phyloP scores from a whole-genome alignment of 2,888 invertebrate species.

The Lissocephala sabroskyi region DNA sequence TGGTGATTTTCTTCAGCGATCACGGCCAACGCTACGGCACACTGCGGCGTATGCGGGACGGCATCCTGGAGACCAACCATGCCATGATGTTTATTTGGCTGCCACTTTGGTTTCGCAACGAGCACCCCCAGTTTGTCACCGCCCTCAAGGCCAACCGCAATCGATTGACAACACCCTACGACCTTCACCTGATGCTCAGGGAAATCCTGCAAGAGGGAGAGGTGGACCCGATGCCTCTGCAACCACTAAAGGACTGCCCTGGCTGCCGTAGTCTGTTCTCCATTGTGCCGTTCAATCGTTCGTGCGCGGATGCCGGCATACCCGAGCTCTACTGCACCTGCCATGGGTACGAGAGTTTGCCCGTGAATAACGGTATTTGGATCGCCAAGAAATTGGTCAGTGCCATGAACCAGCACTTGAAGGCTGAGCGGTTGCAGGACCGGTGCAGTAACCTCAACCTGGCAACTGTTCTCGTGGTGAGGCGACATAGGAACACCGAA shows the following conservation, averaged over 20 bases:
- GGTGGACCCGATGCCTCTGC: slow-evolving; percentile 25
- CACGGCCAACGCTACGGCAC: slow-evolving; percentile 83
- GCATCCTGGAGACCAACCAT: slow-evolving; percentile 83
- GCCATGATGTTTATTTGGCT: slow-evolving; percentile 81
- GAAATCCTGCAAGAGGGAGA: slow-evolving; percentile 75
- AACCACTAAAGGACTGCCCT: slow-evolving; percentile 75
- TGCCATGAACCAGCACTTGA: slow-evolving; percentile 5
- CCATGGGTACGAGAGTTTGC: slow-evolving; percentile 69
- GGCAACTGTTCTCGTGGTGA: background rate
- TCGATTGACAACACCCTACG: slow-evolving; percentile 81
- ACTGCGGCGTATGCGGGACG: slow-evolving; percentile 77
- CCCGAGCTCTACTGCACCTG: slow-evolving; percentile 40
- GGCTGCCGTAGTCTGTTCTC: slow-evolving; percentile 78
- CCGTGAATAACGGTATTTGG: background rate
- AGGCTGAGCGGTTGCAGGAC: slow-evolving; percentile 1
- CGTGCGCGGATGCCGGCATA: slow-evolving; percentile 36
- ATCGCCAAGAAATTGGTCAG: slow-evolving; percentile 2
- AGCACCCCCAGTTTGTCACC: slow-evolving; percentile 74
- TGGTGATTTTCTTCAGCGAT: slow-evolving; percentile 82
- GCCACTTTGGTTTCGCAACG: slow-evolving; percentile 76
- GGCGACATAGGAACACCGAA: background rate
- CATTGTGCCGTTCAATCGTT: slow-evolving; percentile 69
- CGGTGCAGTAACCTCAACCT: slow-evolving; percentile 6
- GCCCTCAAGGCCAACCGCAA: slow-evolving; percentile 76
- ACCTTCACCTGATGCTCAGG: slow-evolving; percentile 80